These are phyloP conservation scores for Eristalis arbustorum DNA, from an alignment of 2,888 invertebrate genomes.

Conservation along the genomic window DNA sequence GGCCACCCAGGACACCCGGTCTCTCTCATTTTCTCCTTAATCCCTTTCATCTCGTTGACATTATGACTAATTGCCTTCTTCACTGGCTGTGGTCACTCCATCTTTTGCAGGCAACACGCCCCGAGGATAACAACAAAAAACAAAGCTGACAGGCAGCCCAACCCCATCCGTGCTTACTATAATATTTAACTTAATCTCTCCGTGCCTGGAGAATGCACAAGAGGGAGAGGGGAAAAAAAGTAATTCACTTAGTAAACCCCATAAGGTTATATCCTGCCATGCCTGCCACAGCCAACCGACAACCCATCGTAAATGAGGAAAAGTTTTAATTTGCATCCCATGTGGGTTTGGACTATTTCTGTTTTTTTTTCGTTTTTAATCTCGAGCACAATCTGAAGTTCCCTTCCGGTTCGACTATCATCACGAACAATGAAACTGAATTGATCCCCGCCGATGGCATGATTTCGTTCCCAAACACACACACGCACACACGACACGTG, in stretches of 20 bases:
- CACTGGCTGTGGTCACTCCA: background rate
- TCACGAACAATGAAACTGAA: constrained; percentile 38
- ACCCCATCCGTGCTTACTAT: constrained; percentile 9
- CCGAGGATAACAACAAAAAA: background rate
- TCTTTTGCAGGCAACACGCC: constrained; percentile 15
- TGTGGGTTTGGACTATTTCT: background rate
- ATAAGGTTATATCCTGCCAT: constrained; percentile 15
- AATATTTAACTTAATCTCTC: constrained; percentile 26
- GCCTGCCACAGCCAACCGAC: constrained; percentile 8
- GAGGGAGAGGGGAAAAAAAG: constrained; percentile 5
- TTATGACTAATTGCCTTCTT: constrained; percentile 27
- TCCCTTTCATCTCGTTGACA: constrained; percentile 4
- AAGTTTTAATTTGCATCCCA: constrained; percentile 40
- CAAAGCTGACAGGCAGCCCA: constrained; percentile 27
- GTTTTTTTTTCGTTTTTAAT: constrained; percentile 38
- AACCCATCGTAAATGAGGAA: constrained; percentile 2
- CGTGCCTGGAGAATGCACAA: constrained; percentile 18
- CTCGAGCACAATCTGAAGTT: constrained; percentile 41
- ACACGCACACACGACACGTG: constrained; percentile 26
- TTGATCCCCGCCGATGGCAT: constrained; percentile 45
- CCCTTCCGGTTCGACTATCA: constrained; percentile 13
- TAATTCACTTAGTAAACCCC: constrained; percentile 44
- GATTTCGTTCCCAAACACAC: constrained; percentile 4
- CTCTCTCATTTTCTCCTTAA: background rate
- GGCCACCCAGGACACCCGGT: background rate